Evolutionary conservation across 2,888 invertebrate species (phyloP).

Genomic region (Orthonevra nobilis): DNA sequence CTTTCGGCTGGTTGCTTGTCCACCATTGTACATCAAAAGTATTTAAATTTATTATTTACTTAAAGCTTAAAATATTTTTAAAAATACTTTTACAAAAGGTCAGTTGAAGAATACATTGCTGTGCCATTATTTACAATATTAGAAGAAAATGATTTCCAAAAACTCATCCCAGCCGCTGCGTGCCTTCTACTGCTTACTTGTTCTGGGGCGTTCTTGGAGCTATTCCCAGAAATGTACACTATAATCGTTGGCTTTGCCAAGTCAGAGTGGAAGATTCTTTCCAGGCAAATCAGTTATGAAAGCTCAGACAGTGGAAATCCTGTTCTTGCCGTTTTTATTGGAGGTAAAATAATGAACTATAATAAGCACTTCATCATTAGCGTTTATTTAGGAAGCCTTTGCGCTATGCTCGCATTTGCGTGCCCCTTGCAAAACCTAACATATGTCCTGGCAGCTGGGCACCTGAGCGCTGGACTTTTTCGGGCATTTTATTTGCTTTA

Average conservation of each 20-base stretch:
- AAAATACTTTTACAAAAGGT: conserved; percentile 70
- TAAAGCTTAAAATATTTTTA: not conserved
- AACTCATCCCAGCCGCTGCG: conserved; percentile 82
- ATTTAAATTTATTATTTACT: conserved; percentile 34
- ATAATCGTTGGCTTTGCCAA: conserved; percentile 82
- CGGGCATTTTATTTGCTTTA: conserved; percentile 79
- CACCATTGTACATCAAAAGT: conserved; percentile 78
- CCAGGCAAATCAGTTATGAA: conserved; percentile 81
- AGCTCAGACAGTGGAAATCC: conserved; percentile 82
- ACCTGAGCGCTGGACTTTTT: conserved; percentile 76
- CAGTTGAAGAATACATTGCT: conserved; percentile 77
- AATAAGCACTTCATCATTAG: not conserved
- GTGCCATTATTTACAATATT: conserved; percentile 81
- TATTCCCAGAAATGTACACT: conserved; percentile 81
- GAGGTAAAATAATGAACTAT: conserved; percentile 75
- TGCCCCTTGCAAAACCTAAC: conserved; percentile 82
- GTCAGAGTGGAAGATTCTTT: conserved; percentile 82
- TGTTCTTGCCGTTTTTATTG: conserved; percentile 82
- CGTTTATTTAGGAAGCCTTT: conserved; percentile 80
- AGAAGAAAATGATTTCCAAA: conserved; percentile 82
- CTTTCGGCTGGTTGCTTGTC: conserved; percentile 78
- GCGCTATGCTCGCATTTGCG: conserved; percentile 82
- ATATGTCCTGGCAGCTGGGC: conserved; percentile 79
- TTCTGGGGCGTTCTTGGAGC: conserved; percentile 82
- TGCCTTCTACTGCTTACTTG: conserved; percentile 81